Base-by-base conservation (phyloP, 2,113 vertebrate genomes). In the Cyrtonyx montezumae region DNA sequence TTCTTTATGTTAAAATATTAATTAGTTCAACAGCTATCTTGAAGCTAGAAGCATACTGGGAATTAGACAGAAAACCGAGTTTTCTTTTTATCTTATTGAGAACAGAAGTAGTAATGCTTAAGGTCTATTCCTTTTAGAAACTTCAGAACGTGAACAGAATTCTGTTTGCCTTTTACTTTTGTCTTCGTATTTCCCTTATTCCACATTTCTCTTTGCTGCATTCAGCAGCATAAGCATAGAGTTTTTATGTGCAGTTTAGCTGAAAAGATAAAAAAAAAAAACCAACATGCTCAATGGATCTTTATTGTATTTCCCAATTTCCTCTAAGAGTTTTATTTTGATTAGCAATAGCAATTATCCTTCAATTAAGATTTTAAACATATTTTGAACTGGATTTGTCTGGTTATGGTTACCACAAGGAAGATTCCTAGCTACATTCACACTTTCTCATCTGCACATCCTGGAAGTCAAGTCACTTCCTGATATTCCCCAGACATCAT, bases 1-100 rank as follows among this genome's bases (percentile, higher is more conserved):
- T 11, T 59, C 84, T 30, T 75, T 87, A 84, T 40, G 42, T 63
- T 90, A 93, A 86, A 90, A 79, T 92, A 89, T 68, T 87, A 88
- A 81, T 84, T 76, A 84, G 69, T 40, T 73, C 78, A 61, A 75
- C 28, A 91, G 25, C 34, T 69, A 93, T 15, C 40, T 79, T 48
- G 34, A 0, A 42, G 36, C 61, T 55, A 75, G 34, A 88, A 78
- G 12, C 17, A 25, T 93, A 62, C 48, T 73, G 34, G 37, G 30
- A 75, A n/a, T 75, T 75, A 88, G 78, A 43, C 11, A 61, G 56
- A 87, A 94, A 92, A 2, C 2, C 7, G 84, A 45, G 51, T 68
- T 79, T 49, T 46, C 43, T 21, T 55, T 46, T 87, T 59, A 30
- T 6, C 21, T 49, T 65, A 5, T 10, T 62, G 40, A 4, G 9